Percentiles rank a stretch among this genome's conserved stretches.
These are phyloP conservation scores for Pseudopodoces humilis DNA, from an alignment of 2,113 vertebrate species.

Conservation along the genomic window DNA sequence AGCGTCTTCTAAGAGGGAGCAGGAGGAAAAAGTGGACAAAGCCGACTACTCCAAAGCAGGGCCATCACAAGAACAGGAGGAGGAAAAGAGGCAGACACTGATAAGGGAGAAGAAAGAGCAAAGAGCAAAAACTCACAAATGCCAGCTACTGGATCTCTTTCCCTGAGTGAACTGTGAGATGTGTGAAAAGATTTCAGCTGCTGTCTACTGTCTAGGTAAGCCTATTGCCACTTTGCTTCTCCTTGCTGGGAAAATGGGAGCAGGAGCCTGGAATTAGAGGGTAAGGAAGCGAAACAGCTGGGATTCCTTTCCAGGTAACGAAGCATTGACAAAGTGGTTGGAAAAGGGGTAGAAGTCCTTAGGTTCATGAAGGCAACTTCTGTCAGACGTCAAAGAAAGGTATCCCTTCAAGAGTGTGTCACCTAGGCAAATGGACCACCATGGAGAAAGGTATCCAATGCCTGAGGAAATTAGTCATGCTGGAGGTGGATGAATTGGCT, in stretches of 20 bases:
- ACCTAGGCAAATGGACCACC: neutral
- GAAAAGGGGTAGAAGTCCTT: neutral
- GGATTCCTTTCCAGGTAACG: neutral
- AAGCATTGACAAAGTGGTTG: neutral
- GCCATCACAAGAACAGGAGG: neutral
- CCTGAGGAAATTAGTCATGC: neutral
- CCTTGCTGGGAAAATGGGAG: neutral
- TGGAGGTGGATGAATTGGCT: neutral
- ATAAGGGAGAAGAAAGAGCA: neutral
- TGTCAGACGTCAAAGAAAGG: neutral
- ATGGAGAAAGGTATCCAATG: neutral
- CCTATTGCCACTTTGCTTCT: neutral
- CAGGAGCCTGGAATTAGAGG: neutral
- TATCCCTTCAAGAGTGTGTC: neutral
- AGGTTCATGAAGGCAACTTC: neutral
- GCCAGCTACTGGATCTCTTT: neutral
- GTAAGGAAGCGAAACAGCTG: neutral
- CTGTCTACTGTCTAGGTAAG: neutral
- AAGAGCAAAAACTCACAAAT: neutral
- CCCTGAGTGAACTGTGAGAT: neutral
- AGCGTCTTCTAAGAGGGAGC: neutral
- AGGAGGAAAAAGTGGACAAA: neutral
- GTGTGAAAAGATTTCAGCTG: neutral
- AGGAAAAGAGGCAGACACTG: neutral
- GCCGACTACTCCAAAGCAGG: neutral